Evolutionary conservation across 2,888 invertebrate species (phyloP).

Genomic region (Andrena hattorfiana): DNA sequence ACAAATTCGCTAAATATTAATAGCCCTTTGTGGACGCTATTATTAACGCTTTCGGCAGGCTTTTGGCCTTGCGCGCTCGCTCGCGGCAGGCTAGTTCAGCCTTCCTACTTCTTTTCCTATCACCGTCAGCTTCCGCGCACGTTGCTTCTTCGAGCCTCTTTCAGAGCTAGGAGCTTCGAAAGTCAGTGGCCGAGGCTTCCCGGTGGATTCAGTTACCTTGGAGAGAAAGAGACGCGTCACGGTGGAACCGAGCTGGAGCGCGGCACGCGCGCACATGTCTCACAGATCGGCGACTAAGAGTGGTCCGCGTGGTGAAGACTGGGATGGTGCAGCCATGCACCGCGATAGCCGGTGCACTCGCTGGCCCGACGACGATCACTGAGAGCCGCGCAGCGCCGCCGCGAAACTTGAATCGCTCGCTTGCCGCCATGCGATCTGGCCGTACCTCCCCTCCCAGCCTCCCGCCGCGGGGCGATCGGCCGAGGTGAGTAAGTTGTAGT

Average conservation of each 20-base stretch:
- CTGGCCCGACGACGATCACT: constrained; percentile 21
- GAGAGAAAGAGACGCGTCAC: neutral
- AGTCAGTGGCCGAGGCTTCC: too few relatives aligned
- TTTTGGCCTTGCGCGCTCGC: constrained; percentile 22
- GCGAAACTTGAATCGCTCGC: constrained; percentile 36
- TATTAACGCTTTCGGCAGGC: constrained; percentile 37
- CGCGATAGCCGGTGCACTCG: constrained; percentile 9
- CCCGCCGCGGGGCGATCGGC: neutral
- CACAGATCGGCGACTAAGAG: neutral
- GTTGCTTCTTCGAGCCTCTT: too few relatives aligned
- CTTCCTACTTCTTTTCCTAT: neutral
- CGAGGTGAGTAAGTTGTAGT: neutral
- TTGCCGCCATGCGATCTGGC: neutral
- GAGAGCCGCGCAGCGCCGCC: constrained; percentile 19
- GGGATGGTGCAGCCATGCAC: constrained; percentile 13
- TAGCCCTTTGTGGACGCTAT: constrained; percentile 9
- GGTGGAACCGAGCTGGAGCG: neutral
- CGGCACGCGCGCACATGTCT: neutral
- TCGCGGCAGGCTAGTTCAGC: neutral
- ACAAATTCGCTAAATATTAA: constrained; percentile 27
- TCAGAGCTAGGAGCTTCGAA: too few relatives aligned
- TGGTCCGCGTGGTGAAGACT: neutral
- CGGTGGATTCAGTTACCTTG: neutral
- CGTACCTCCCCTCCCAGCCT: neutral
- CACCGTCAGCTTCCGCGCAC: too few relatives aligned